These are phyloP conservation scores for Cervus canadensis DNA, from an alignment of 2,113 vertebrate genomes.

Conservation along the genomic window DNA sequence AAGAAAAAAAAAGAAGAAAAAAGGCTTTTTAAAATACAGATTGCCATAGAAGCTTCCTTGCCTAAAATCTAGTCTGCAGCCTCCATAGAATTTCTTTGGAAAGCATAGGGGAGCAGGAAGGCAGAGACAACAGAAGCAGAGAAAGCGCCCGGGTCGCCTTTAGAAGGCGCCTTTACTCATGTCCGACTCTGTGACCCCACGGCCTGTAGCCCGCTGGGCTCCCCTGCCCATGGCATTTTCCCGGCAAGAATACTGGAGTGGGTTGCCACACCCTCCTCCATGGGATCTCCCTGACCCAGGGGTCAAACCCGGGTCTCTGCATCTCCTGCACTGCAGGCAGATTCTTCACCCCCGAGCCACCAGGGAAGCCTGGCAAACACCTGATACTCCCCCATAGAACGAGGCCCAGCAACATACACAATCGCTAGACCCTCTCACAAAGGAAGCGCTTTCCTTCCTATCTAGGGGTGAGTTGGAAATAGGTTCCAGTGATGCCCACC, in stretches of 20 bases:
- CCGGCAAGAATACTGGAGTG: background rate
- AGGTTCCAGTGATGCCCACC: background rate
- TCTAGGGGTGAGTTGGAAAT: background rate
- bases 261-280: background rate
- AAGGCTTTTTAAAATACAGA: background rate
- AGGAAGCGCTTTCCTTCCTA: background rate
- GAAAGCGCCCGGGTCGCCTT: accelerated
- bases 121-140: background rate
- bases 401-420: too few relatives aligned
- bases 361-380: background rate
- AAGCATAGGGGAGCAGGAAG: too few relatives aligned
- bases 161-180: accelerated
- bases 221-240: background rate
- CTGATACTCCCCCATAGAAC: background rate
- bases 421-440: background rate
- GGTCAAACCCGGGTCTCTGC: background rate
- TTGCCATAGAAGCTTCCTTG: background rate
- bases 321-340: background rate
- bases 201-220: background rate
- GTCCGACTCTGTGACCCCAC: accelerated
- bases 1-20: background rate
- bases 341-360: background rate
- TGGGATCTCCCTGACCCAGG: background rate
- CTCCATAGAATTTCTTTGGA: background rate
- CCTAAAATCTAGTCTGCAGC: background rate